Base-by-base conservation (phyloP, 2,888 invertebrate species). In the Drosophila prostipennis region DNA sequence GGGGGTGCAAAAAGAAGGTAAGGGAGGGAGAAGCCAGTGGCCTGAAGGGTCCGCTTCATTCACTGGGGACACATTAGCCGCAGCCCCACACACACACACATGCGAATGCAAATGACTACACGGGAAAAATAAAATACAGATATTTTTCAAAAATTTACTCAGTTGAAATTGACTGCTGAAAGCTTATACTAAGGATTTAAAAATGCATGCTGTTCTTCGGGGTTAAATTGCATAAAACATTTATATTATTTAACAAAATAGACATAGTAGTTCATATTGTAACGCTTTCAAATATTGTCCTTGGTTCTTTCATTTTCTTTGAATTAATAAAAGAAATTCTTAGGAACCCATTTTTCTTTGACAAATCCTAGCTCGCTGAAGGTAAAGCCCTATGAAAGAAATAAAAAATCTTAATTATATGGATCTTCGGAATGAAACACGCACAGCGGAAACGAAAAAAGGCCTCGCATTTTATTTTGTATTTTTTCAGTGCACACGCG, bases 31-130 rank as follows among this genome's bases (percentile, higher is more conserved):
- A n/a, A 48, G 52, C 67, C 51, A 52, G 32, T 40, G 46, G 48
- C 52, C 60, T 72, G 52, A 60, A 74, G 73, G 76, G 77, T 76
- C 74, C 77, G 72, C 52, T 72, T 80, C 80, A 88, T 80, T 88
- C 90, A 89, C 86, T 79, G 82, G 89, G 89, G 90, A 90, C 87
- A 83, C 90, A 90, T 90, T 90, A 89, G 89, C 79, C 78, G 69
- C 58, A 67, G 78, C 77, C 77, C 69, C 53, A 57, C 63, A 60
- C 48, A 68, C 65, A 68, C 65, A 56, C 59, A 42, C 74, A 42
- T 45, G 70, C 48, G 73, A 76, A 81, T 83, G 78, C 86, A 81
- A 86, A 86, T 83, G 68, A 55, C 61, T 54, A 13, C 39, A 59
- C 42, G 19, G 16, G 6, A 19, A 42, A 42, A 29, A n/a, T n/a